Percentiles rank a stretch among this genome's conserved stretches.
These are phyloP conservation scores for Erythrocercus mccallii DNA, from an alignment of 2,113 vertebrate species.

Conservation along the genomic window DNA sequence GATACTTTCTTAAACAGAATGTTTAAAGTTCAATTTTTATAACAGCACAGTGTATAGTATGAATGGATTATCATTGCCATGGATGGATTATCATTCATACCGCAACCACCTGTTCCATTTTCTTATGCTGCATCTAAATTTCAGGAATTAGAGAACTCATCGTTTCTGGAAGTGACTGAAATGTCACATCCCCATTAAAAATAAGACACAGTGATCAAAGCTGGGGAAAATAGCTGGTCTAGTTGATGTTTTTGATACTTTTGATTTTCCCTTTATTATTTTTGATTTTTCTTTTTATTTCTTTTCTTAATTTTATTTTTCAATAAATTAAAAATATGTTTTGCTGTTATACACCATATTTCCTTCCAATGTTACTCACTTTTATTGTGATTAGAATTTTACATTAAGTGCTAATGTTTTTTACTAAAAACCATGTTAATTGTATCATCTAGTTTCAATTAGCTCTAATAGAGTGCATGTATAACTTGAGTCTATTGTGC, in stretches of 20 bases:
- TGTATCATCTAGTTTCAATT: constrained; percentile 80
- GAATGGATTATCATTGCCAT: not conserved
- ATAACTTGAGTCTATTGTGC: constrained; percentile 76
- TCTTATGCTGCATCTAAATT: not conserved
- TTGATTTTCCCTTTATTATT: not conserved
- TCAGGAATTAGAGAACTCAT: not conserved
- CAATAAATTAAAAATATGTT: constrained; percentile 39
- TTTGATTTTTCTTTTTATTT: not conserved
- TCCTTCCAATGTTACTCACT: constrained; percentile 42
- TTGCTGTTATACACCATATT: constrained; percentile 61
- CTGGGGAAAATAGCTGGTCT: not conserved
- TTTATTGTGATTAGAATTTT: constrained; percentile 74
- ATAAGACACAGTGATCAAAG: not conserved
- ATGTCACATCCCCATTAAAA: not conserved
- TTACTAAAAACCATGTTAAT: constrained; percentile 76
- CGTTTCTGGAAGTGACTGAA: constrained; percentile 22
- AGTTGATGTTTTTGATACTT: not conserved
- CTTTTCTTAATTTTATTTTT: constrained; percentile 29
- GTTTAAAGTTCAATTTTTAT: constrained; percentile 5
- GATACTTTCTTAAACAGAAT: not conserved
- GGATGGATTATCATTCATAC: no score
- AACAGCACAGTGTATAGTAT: not conserved
- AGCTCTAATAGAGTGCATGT: constrained; percentile 70
- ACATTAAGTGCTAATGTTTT: constrained; percentile 72
- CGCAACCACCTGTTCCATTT: not conserved